Evolutionary conservation across 2,797 vertebrate species (phyloP).

Genomic region (Coreius guichenoti): DNA sequence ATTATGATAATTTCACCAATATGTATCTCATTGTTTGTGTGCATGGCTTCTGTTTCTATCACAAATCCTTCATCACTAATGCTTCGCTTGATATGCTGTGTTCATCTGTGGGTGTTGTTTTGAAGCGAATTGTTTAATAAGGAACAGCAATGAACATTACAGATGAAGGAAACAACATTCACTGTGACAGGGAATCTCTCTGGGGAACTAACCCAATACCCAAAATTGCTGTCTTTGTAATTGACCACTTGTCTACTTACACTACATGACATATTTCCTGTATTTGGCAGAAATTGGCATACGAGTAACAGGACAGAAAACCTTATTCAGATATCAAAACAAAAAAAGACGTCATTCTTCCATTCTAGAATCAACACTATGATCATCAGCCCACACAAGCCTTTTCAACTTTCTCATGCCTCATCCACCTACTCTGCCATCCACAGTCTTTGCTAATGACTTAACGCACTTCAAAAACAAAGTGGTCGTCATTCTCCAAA

Average conservation of each 20-base stretch:
- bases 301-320: not conserved
- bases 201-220: too few relatives aligned
- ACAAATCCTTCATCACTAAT: not conserved
- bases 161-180: too few relatives aligned
- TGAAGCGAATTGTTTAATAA: not conserved
- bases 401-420: slow-evolving; percentile 8
- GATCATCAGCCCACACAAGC: not conserved
- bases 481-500: not conserved
- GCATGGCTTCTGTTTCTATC: not conserved
- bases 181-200: too few relatives aligned
- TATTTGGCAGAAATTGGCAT: too few relatives aligned
- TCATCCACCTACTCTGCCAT: slow-evolving; percentile 27
- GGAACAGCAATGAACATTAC: too few relatives aligned
- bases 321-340: not conserved
- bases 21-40: not conserved
- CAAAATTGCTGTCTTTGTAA: too few relatives aligned
- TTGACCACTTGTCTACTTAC: too few relatives aligned
- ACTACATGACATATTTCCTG: too few relatives aligned
- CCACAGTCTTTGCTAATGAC: slow-evolving; percentile 1
- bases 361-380: not conserved
- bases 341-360: not conserved
- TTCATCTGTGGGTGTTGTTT: not conserved
- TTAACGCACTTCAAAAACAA: not conserved
- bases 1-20: not conserved
- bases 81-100: not conserved